Conservation (phyloP, 2,888 invertebrate species). For the Tenthredo livida region DNA sequence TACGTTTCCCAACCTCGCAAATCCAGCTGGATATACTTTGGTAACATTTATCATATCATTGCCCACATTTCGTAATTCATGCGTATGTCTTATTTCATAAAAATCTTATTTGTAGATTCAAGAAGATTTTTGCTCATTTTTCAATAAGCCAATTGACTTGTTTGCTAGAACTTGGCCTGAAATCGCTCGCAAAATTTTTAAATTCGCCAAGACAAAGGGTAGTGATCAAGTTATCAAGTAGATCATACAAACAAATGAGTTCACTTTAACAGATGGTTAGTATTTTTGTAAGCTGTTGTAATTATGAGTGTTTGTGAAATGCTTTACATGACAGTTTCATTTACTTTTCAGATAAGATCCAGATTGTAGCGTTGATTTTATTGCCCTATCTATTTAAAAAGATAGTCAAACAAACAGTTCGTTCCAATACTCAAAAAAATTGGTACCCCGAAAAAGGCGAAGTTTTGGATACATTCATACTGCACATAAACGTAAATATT, state of each 20-base stretch:
- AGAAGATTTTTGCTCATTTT: slow-evolving; percentile 18
- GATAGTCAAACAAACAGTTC: slow-evolving; percentile 21
- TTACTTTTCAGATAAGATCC: slow-evolving; percentile 7
- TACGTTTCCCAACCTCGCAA: slow-evolving; percentile 45
- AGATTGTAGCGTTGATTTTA: neutral
- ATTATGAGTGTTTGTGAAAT: neutral
- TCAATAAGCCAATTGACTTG: slow-evolving; percentile 20
- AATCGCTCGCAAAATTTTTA: slow-evolving; percentile 26
- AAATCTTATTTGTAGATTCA: slow-evolving; percentile 8
- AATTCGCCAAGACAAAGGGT: slow-evolving; percentile 22
- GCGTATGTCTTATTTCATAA: too few species aligned
- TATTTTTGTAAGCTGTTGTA: neutral
- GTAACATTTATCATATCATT: too few species aligned
- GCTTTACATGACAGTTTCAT: slow-evolving; percentile 5
- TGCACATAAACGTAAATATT: slow-evolving; percentile 14
- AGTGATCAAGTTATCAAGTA: neutral
- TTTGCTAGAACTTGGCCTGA: slow-evolving; percentile 21
- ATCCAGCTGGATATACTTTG: slow-evolving; percentile 51
- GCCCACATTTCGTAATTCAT: too few species aligned
- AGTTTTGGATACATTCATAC: slow-evolving; percentile 24
- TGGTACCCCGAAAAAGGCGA: slow-evolving; percentile 10
- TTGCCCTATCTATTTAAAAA: neutral
- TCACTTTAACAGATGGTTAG: neutral
- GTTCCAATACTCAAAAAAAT: neutral
- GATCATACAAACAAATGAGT: slow-evolving; percentile 7